Conservation (phyloP, 2,888 invertebrate genomes). For the Pherbina coryleti region DNA sequence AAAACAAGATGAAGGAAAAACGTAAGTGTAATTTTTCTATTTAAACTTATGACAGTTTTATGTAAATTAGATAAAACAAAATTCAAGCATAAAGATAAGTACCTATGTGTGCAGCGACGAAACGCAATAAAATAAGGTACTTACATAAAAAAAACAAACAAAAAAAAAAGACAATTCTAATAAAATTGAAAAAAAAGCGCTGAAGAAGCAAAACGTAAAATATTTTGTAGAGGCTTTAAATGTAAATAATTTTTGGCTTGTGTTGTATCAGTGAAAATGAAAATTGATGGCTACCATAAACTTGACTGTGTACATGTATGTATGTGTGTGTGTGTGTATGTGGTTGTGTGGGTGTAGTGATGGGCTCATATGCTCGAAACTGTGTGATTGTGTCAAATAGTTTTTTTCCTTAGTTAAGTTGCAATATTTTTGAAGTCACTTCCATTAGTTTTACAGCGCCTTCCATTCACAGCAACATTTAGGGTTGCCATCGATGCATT, state of each 20-base stretch:
- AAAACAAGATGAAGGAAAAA: too few relatives aligned
- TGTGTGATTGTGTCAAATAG: slow-evolving; percentile 13
- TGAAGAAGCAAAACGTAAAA: slow-evolving; percentile 19
- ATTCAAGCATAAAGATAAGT: not conserved
- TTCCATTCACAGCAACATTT: not conserved
- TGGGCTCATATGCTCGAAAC: not conserved
- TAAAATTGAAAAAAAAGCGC: slow-evolving; percentile 19
- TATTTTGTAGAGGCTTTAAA: not conserved
- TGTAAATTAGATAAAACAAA: slow-evolving; percentile 29
- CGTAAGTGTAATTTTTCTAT: slow-evolving; percentile 38
- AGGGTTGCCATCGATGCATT: not conserved
- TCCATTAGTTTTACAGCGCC: not conserved
- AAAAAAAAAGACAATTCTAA: slow-evolving; percentile 9
- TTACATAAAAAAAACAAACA: not conserved
- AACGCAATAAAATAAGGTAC: not conserved
- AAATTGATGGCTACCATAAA: not conserved
- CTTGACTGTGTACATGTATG: not conserved
- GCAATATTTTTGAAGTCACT: not conserved
- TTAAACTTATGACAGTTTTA: slow-evolving; percentile 31
- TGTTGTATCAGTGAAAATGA: not conserved
- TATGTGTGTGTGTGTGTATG: not conserved
- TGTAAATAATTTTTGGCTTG: not conserved
- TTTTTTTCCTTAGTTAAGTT: slow-evolving; percentile 25
- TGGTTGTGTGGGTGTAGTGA: not conserved
- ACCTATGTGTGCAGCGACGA: not conserved